A percentile compares a stretch with the other conserved stretches of the same genome.
Conservation (phyloP, 2,797 vertebrate genomes). For the Psittacula echo region DNA sequence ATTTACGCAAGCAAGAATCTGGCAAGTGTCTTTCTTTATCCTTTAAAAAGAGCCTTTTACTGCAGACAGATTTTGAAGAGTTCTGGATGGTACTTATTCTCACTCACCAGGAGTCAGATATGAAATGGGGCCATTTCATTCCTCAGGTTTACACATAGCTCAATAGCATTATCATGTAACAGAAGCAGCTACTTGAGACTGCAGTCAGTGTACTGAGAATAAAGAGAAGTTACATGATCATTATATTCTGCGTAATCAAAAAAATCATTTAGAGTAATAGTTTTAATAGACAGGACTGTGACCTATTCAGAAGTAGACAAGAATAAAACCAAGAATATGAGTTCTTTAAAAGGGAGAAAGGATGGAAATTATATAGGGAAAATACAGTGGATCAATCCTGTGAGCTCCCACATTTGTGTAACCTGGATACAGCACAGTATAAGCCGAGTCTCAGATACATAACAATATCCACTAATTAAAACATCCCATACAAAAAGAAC, state of each 20-base stretch:
- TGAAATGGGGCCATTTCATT: neutral
- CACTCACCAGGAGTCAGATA: neutral
- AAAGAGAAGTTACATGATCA: slow-evolving; percentile 5
- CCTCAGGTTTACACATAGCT: neutral
- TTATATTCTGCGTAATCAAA: slow-evolving; percentile 3
- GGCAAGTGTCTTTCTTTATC: neutral
- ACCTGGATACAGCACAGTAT: neutral
- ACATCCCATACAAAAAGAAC: neutral
- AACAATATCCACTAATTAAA: neutral
- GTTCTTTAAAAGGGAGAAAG: neutral
- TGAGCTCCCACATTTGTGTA: neutral
- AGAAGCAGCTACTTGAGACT: slow-evolving; percentile 30
- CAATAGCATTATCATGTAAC: slow-evolving; percentile 10
- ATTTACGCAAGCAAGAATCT: neutral
- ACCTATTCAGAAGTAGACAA: slow-evolving; percentile 18
- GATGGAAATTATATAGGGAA: neutral
- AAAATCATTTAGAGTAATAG: neutral
- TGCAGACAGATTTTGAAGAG: neutral
- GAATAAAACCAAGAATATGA: neutral
- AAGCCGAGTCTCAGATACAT: neutral
- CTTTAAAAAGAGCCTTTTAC: neutral
- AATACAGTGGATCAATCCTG: neutral
- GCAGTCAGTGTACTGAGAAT: slow-evolving; percentile 21
- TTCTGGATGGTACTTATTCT: neutral
- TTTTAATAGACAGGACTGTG: neutral